These are phyloP conservation scores for Platysternon megacephalum DNA, from an alignment of 2,113 vertebrate species.

Conservation along the genomic window DNA sequence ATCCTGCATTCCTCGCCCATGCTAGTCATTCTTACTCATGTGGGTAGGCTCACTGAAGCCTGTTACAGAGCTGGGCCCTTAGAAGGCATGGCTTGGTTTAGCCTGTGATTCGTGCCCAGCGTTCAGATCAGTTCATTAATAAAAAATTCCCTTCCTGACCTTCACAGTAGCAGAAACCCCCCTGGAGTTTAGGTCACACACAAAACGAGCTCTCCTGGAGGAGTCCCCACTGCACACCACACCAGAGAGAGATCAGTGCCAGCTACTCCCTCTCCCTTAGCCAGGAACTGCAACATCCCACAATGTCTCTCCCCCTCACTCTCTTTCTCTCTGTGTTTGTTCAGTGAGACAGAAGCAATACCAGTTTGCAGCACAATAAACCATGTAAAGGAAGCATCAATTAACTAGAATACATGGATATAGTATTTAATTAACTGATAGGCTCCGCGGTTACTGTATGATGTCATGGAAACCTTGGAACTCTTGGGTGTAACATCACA, in stretches of 20 bases:
- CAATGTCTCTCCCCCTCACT: conserved; percentile 80
- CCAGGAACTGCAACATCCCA: conserved; percentile 82
- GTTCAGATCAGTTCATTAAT: conserved; percentile 11
- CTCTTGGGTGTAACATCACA: conserved; percentile 45
- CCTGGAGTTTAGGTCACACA: background rate
- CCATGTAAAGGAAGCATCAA: conserved; percentile 93
- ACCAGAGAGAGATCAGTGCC: background rate
- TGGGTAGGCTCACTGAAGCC: background rate
- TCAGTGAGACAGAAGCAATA: conserved; percentile 92
- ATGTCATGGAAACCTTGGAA: conserved; percentile 74
- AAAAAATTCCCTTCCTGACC: conserved; percentile 43
- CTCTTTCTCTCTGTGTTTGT: conserved; percentile 89
- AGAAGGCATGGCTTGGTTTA: background rate
- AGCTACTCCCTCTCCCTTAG: conserved; percentile 63
- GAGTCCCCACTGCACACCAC: conserved; percentile 32
- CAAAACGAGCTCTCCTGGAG: background rate
- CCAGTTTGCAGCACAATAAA: conserved; percentile 94
- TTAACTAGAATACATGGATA: conserved; percentile 89
- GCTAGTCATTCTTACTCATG: fast-evolving
- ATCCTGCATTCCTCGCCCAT: background rate
- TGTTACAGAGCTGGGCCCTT: background rate
- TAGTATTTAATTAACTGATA: conserved; percentile 81
- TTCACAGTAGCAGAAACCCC: background rate
- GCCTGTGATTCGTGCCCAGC: conserved; percentile 7
- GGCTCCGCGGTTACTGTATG: conserved; percentile 70